Evolutionary conservation across 2,888 invertebrate genomes (phyloP), one percentile per base, ranked within the genome.

Genomic region (Dichetophora obliterata): DNA sequence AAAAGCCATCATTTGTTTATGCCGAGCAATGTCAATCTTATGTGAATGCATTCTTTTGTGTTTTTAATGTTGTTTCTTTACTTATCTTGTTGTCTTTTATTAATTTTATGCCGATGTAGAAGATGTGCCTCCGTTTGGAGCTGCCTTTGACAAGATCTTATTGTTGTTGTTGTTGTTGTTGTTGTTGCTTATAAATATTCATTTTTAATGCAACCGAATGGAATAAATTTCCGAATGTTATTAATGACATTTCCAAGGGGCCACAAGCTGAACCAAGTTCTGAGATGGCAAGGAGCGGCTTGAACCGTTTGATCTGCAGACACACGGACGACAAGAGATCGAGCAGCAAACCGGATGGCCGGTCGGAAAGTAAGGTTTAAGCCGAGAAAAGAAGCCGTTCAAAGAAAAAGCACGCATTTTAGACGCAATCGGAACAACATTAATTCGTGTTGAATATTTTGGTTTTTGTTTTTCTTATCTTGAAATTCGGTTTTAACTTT

Each of bases 181-280:
- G 77, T 71, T 78, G 77, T 77, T 79, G 76, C 82, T 82, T 85
- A 84, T 85, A 85, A 84, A 84, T 84, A 85, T 86, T 82, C 83
- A 84, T 83, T 85, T 85, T 83, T 84, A 85, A 86, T 85, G 84
- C 78, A 75, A 27, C 61, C 69, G 50, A 73, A 69, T 52, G 83
- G 82, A 80, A 85, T 85, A 85, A 83, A 85, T 85, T 82, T 83
- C 81, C 82, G 82, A 83, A 84, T 83, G 85, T 83, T 85, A 86
- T 86, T 86, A 85, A 86, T 85, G 86, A 84, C 86, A 84, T 84
- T 77, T 82, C 84, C 83, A 82, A 82, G 83, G 78, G 81, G 83
- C 83, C 84, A 85, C 86, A 86, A 85, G 85, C 85, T 85, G 83
- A 8, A 19, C n/a, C 27, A 48, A 31, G 37, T 19, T 2, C 50